Base-by-base conservation (phyloP, 2,797 vertebrate species). In the Euphonia xanthogaster region DNA sequence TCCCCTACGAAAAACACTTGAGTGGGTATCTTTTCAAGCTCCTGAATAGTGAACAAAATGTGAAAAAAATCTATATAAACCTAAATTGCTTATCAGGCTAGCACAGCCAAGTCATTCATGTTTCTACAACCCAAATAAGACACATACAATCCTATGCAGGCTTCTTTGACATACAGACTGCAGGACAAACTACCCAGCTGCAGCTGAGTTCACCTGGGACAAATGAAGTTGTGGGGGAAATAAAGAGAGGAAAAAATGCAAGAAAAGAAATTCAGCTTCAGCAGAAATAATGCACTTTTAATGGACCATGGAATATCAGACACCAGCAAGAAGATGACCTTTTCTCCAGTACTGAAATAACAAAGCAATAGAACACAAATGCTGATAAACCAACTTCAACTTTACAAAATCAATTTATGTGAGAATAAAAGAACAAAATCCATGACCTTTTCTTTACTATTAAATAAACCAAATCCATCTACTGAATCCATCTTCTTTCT, bases 391-490 rank as follows among this genome's bases (percentile, higher is more conserved):
- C 90, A 95, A 93, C 65, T 80, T 74, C 79, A 88, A 54, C 88
- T 93, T 68, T n/a, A 88, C 76, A 93, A 93, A 90, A 88, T 72
- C 95, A 72, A 89, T 90, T 94, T 86, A 58, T 45, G 54, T 84
- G 68, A 94, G 37, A 88, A 94, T 77, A 83, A 65, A 94, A 88
- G 93, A 95, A 94, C 91, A 94, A 66, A 96, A 93, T 45, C 77
- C 37, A 28, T 86, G 95, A 95, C 95, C 95, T 95, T 95, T 93
- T 74, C 95, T 77, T 90, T 84, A 75, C 79, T 81, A 94, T 70
- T 95, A 95, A 95, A 96, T 78, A 95, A 94, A 90, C n/a, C 83
- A 80, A 78, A 93, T 37, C 76, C 76, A 75, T 78, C 70, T 66
- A 28, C 85, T 84, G 65, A 81, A 94, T n/a, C n/a, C n/a, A 82